phyloP scores from a whole-genome alignment of 2,797 vertebrate species.

The Xiphophorus birchmanni region DNA sequence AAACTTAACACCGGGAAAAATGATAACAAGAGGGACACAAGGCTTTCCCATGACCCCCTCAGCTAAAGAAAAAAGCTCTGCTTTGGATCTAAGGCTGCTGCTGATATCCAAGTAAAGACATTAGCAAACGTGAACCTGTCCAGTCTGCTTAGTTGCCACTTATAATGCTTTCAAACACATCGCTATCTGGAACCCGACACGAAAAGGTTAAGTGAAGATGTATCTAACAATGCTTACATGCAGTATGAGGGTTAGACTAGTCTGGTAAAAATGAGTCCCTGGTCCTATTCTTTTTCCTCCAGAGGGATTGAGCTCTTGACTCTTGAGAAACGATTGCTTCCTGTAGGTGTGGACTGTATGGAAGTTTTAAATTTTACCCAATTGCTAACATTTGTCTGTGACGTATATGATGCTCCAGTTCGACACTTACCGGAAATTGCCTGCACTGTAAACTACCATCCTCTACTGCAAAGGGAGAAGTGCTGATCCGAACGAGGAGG shows the following conservation, averaged over 20 bases:
- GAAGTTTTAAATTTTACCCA: too few relatives aligned
- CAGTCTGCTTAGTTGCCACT: slow-evolving; percentile 12
- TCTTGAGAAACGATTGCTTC: too few relatives aligned
- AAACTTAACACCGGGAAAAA: slow-evolving; percentile 80
- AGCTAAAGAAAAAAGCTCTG: slow-evolving; percentile 48
- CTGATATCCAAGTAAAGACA: slow-evolving; percentile 45
- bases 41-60: slow-evolving; percentile 82
- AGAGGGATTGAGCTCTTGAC: too few relatives aligned
- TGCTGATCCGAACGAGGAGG: too few relatives aligned
- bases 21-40: slow-evolving; percentile 67
- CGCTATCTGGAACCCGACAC: background rate
- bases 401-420: too few relatives aligned
- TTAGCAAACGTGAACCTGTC: slow-evolving; percentile 22
- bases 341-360: too few relatives aligned
- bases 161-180: slow-evolving; percentile 9
- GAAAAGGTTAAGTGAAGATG: background rate
- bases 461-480: too few relatives aligned
- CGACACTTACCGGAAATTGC: too few relatives aligned
- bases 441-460: too few relatives aligned
- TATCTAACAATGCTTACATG: background rate
- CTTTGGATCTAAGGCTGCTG: slow-evolving; percentile 39
- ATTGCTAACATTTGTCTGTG: too few relatives aligned
- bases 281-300: too few relatives aligned
- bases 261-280: background rate
- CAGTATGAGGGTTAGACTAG: background rate